Conservation (phyloP, 2,888 invertebrate genomes). For the Cordilura impudica region DNA sequence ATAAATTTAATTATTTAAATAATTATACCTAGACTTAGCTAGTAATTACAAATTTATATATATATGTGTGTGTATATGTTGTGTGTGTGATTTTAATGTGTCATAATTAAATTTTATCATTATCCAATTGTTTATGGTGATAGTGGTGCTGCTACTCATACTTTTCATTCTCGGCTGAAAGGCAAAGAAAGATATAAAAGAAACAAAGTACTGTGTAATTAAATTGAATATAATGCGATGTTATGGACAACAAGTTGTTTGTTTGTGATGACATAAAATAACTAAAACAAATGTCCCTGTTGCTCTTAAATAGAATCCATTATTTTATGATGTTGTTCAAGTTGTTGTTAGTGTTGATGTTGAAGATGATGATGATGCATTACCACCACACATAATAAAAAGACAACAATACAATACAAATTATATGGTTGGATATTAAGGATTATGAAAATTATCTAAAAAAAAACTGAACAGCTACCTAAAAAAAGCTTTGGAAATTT, state of each 20-base stretch:
- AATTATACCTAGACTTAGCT: no score
- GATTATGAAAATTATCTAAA: conserved; percentile 53
- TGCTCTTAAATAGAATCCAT: conserved; percentile 36
- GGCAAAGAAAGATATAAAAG: background rate
- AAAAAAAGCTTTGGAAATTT: conserved; percentile 46
- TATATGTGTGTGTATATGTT: conserved; percentile 5
- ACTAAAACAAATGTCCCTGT: conserved; percentile 50
- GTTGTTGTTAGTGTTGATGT: conserved; percentile 12
- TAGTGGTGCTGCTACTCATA: conserved; percentile 6
- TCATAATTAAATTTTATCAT: conserved; percentile 55
- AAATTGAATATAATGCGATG: conserved; percentile 59
- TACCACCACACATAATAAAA: background rate
- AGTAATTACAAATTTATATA: background rate
- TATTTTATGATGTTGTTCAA: conserved; percentile 28
- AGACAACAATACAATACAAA: conserved; percentile 59
- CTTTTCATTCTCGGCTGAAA: background rate
- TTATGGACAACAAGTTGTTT: conserved; percentile 48
- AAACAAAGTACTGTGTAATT: conserved; percentile 49
- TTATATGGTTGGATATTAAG: conserved; percentile 68
- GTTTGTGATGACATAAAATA: conserved; percentile 36
- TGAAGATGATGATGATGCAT: conserved; percentile 26
- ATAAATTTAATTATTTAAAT: no score
- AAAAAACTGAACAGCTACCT: conserved; percentile 55
- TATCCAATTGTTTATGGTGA: conserved; percentile 48
- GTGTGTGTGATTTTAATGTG: conserved; percentile 34